A percentile compares a stretch with the other conserved stretches of the same genome.
phyloP scores from a whole-genome alignment of 2,888 invertebrate genomes.

The Meliscaeva auricollis region DNA sequence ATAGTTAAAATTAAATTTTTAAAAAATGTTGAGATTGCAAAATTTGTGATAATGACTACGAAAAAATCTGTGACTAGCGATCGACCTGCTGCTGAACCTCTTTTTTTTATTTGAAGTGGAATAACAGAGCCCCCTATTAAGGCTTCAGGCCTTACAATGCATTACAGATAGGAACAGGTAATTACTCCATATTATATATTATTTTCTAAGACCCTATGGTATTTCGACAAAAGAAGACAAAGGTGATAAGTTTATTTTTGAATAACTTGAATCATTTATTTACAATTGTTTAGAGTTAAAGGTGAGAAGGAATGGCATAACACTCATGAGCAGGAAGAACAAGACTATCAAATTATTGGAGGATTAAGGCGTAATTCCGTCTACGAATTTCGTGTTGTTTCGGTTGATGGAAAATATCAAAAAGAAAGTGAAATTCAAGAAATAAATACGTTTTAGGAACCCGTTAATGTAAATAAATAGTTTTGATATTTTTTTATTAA shows the following conservation, averaged over 20 bases:
- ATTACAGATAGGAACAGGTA: no score
- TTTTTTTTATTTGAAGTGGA: no score
- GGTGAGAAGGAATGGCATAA: slow-evolving; percentile 89
- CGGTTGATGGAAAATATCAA: slow-evolving; percentile 93
- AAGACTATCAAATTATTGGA: slow-evolving; percentile 89
- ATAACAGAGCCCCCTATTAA: no score
- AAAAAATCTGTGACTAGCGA: no score
- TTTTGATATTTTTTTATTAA: background rate
- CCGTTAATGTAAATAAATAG: slow-evolving; percentile 94
- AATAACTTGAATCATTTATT: background rate
- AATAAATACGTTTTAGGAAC: slow-evolving; percentile 88
- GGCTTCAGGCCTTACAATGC: no score
- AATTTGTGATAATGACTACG: no score
- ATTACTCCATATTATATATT: no score
- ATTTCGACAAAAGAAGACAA: no score
- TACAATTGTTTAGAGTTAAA: slow-evolving; percentile 84
- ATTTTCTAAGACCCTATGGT: no score
- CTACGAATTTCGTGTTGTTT: slow-evolving; percentile 95
- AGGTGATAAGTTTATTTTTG: background rate
- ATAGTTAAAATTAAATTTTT: no score
- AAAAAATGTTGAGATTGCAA: no score
- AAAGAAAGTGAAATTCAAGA: slow-evolving; percentile 90
- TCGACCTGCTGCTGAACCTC: no score
- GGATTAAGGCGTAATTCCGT: slow-evolving; percentile 90
- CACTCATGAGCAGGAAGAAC: slow-evolving; percentile 88